Evolutionary conservation across 2,888 invertebrate genomes (phyloP).

Genomic region (Dryadula phaetusa): DNA sequence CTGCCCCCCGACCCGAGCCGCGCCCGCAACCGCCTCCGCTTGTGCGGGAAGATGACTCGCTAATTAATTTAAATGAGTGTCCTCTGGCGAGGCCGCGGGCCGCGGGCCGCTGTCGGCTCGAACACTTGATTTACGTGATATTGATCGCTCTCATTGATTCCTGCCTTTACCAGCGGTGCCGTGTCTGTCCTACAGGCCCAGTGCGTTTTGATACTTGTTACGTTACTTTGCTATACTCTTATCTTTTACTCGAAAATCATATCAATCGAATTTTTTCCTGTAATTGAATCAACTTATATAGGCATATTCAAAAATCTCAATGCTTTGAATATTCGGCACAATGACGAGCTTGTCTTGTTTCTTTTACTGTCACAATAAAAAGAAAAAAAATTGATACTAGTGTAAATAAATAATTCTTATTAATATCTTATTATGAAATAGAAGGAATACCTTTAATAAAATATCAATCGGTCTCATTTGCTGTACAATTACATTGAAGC

Average conservation of each 20-base stretch:
- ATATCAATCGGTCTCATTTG: constrained; percentile 39
- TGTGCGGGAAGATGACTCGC: constrained; percentile 61
- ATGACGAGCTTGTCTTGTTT: too few species aligned
- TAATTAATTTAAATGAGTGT: constrained; percentile 74
- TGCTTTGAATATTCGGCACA: too few species aligned
- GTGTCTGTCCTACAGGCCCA: background rate
- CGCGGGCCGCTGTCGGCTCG: background rate
- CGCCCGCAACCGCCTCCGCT: constrained; percentile 30
- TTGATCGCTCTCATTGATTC: constrained; percentile 25
- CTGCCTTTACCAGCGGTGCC: background rate
- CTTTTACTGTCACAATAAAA: too few species aligned
- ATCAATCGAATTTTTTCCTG: too few species aligned
- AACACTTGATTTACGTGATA: constrained; percentile 36
- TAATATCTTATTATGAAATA: too few species aligned
- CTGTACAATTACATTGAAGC: constrained; percentile 29
- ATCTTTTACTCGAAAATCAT: too few species aligned
- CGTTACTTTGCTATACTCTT: too few species aligned
- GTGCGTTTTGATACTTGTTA: constrained; percentile 4
- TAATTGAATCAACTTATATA: too few species aligned
- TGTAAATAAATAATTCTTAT: too few species aligned
- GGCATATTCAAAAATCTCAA: too few species aligned
- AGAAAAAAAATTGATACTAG: too few species aligned
- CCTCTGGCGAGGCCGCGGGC: constrained; percentile 22
- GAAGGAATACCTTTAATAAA: background rate
- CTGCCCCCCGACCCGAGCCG: constrained; percentile 43